Evolutionary conservation across 2,797 vertebrate genomes (phyloP).

Genomic region (Chlorospingus flavigularis): DNA sequence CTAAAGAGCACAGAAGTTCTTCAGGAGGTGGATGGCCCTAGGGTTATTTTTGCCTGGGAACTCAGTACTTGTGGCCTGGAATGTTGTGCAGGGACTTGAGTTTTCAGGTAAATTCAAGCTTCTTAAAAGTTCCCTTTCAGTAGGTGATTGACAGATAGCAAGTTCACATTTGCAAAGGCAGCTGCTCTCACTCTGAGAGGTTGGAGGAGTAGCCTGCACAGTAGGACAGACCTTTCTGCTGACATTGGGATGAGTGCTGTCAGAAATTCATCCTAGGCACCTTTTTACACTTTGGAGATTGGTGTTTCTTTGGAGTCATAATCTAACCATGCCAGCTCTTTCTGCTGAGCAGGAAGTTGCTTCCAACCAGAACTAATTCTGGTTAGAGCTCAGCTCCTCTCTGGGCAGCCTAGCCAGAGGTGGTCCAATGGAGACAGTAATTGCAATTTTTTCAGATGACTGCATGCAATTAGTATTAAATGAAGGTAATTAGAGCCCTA

Average conservation of each 20-base stretch:
- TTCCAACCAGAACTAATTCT: background rate
- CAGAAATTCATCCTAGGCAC: background rate
- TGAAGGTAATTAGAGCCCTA: background rate
- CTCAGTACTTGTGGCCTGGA: background rate
- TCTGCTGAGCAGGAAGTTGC: background rate
- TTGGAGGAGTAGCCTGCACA: background rate
- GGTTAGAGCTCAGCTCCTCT: background rate
- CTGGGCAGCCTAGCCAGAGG: background rate
- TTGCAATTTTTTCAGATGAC: background rate
- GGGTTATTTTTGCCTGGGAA: background rate
- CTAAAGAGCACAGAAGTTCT: background rate
- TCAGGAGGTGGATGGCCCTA: background rate
- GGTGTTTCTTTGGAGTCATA: background rate
- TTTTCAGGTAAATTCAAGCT: background rate
- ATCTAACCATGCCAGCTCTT: background rate
- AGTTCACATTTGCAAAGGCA: background rate
- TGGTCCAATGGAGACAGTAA: background rate
- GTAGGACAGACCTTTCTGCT: background rate
- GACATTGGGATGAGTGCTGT: background rate
- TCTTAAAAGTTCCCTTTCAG: background rate
- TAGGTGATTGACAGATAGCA: background rate
- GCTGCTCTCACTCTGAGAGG: background rate
- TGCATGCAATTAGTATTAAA: background rate
- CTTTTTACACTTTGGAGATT: background rate
- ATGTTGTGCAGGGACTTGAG: background rate